Base-by-base conservation (phyloP, 1,140 invertebrate species). In the Procambarus clarkii region DNA sequence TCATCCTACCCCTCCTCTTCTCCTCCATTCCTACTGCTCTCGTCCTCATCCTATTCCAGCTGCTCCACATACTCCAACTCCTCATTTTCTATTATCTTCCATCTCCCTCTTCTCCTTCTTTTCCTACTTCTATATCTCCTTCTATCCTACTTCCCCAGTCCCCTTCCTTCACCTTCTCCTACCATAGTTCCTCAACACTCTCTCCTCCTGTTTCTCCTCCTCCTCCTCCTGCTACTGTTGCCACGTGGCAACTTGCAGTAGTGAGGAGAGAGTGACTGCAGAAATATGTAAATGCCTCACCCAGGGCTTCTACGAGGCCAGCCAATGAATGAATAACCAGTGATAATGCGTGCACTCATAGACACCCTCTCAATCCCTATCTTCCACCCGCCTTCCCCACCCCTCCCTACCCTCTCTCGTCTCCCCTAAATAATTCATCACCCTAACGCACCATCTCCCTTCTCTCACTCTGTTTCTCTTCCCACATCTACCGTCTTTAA, bases 111-210 rank as follows among this genome's bases (percentile, higher is more conserved):
- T n/a, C 60, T n/a, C 60, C 4, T 0, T n/a, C 60, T n/a, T 15
- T n/a, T 11, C 18, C 60, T 64, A 11, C 24, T 58, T 71, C 81
- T 84, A 54, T 71, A 13, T 64, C 81, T 64, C 81, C 21, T 58
- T 50, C 81, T 84, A 54, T 84, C 34, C 24, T 58, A 69, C 81
- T 64, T 21, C 69, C 58, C 69, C 82, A n/a, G 44, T 85, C 60
- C 15, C 8, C 46, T 15, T 45, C 34, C 13, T 15, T 69, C 60
- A 46, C 82, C 46, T 44, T 58, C 24, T 58, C 48, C 2, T 2
- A 5, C 58, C n/a, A 34, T 34, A 34, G 34, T 34, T 34, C 34
- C 34, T 1, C 34, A 34, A 34, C 34, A 34, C 34, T 34, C 34
- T 34, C 34, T 34, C 34, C 34, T 34, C 34, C 34, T 34, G 34